These are phyloP conservation scores for Holothuria leucospilota DNA, from an alignment of 53 echinoderm and acorn worm genomes.

Conservation along the genomic window DNA sequence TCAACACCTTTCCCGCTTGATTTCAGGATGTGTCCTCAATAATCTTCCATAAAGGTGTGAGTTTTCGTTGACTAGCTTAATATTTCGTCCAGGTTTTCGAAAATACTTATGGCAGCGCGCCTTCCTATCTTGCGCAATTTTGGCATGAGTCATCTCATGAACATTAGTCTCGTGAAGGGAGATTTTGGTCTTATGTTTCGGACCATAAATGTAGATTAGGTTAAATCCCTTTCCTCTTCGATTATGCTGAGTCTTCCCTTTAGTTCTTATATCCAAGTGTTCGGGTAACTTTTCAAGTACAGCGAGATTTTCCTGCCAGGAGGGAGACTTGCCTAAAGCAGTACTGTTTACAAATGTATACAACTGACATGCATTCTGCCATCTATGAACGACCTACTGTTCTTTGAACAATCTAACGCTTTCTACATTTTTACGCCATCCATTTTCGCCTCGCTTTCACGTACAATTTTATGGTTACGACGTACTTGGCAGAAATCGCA, in stretches of 20 bases:
- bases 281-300: background rate
- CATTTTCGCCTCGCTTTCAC: background rate
- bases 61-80: too few relatives aligned
- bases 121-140: background rate
- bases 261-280: background rate
- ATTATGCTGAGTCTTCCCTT: background rate
- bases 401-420: background rate
- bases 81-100: too few relatives aligned
- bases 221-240: background rate
- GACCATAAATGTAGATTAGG: background rate
- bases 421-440: background rate
- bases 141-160: conserved; percentile 20
- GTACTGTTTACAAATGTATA: too few relatives aligned
- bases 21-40: too few relatives aligned
- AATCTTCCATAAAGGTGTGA: too few relatives aligned
- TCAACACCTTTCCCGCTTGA: too few relatives aligned
- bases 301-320: background rate
- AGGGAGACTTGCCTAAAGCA: background rate
- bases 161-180: conserved; percentile 14
- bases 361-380: too few relatives aligned
- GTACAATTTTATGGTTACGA: background rate
- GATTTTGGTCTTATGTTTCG: background rate
- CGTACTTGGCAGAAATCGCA: conserved; percentile 21
- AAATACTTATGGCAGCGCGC: too few relatives aligned
- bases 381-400: background rate